These are phyloP conservation scores for Macrobrachium nipponense DNA, from an alignment of 1,140 invertebrate genomes.

Conservation along the genomic window DNA sequence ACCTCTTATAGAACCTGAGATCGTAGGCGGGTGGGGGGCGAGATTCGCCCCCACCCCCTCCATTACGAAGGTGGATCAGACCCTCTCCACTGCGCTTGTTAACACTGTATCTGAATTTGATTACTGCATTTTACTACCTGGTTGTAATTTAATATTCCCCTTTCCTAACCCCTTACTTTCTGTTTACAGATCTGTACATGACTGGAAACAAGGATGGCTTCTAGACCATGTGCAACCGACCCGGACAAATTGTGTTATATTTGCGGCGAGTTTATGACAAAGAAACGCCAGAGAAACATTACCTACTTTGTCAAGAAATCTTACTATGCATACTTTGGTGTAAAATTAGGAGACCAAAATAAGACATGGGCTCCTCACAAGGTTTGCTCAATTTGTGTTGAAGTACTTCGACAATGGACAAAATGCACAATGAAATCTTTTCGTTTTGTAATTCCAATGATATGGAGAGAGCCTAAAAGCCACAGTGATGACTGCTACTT, in stretches of 20 bases:
- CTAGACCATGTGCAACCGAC: background rate
- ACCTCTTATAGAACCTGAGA: too few species aligned
- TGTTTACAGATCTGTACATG: background rate
- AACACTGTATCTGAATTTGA: too few species aligned
- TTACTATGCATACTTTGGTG: slow-evolving; percentile 63
- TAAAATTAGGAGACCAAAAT: slow-evolving; percentile 65
- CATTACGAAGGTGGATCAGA: too few species aligned
- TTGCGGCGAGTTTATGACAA: background rate
- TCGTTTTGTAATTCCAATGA: slow-evolving; percentile 62
- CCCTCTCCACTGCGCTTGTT: too few species aligned
- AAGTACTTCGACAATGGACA: slow-evolving; percentile 60
- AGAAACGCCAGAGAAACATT: background rate
- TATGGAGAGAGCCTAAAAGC: slow-evolving; percentile 62
- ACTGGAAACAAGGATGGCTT: slow-evolving; percentile 15
- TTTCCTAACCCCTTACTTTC: background rate
- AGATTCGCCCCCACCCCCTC: too few species aligned
- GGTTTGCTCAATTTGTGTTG: slow-evolving; percentile 58
- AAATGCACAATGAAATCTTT: slow-evolving; percentile 56
- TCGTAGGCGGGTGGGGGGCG: too few species aligned
- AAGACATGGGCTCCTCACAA: slow-evolving; percentile 63
- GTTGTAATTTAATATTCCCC: background rate
- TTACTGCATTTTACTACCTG: background rate
- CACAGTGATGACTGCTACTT: slow-evolving; percentile 63
- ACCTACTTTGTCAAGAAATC: slow-evolving; percentile 21
- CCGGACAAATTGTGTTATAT: slow-evolving; percentile 13